Base-by-base conservation (phyloP, 2,113 vertebrate genomes). In the Sigmodon hispidus region DNA sequence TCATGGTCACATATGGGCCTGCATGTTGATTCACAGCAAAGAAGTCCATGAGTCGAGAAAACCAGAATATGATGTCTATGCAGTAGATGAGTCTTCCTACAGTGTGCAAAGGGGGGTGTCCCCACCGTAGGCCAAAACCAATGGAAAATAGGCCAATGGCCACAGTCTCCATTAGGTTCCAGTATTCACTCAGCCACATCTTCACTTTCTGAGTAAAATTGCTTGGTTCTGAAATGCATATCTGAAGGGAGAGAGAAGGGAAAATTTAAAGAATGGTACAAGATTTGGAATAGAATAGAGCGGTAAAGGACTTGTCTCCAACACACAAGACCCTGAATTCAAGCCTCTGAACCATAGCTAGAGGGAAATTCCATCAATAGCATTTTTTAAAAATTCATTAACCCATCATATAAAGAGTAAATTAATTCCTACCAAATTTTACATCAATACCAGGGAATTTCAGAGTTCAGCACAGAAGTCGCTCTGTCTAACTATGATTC, bases 61-160 rank as follows among this genome's bases (percentile, higher is more conserved):
- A 99, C 99, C 99, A 99, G 98, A 99, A 99, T 98, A 99, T 99
- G 95, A 99, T 99, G 97, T 99, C 99, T 96, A 99, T 97, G 94
- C 99, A 99, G 98, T 99, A 99, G 93, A 99, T 97, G 2, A 99
- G 98, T 75, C 99, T 99, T 16, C 99, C 99, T 0, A 97, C 98
- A 7, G 98, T 99, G 85, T 95, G 98, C 76, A 98, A 97, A 11
- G 99, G 98, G 2, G 98, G 97, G 0, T 81, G 48, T 1, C 97
- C 96, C 98, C 98, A 99, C 36, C 99, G 99, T 92, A 99, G 97
- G 17, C 90, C 97, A 93, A 99, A 98, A 19, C 99, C 99, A 89
- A 98, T 96, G 92, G 99, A 97, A 96, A 99, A 99, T 67, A 99
- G 97, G 84, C 99, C 70, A 95, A 99, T 99, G 59, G 99, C 99